Percentiles rank a stretch among this genome's conserved stretches.
phyloP scores from a whole-genome alignment of 2,797 vertebrate species.

The Meda fulgida region DNA sequence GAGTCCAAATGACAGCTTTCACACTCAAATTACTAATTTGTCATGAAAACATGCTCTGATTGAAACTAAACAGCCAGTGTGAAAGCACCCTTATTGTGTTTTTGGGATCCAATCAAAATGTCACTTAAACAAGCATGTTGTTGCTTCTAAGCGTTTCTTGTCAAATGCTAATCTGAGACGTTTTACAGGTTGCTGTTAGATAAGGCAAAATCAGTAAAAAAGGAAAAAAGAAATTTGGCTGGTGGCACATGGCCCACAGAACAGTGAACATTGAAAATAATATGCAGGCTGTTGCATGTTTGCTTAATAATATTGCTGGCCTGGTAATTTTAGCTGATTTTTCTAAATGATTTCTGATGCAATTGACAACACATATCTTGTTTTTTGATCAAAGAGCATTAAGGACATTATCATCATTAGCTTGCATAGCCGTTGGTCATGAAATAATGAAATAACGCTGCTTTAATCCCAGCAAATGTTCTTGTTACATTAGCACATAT shows the following conservation, averaged over 20 bases:
- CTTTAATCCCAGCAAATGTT: conserved; percentile 23
- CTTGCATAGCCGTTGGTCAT: background rate
- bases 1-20: background rate
- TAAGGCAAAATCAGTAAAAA: background rate
- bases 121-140: background rate
- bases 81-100: too few species aligned
- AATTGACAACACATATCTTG: conserved; percentile 1
- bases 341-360: background rate
- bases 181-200: background rate
- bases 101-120: background rate
- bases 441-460: background rate
- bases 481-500: conserved; percentile 22
- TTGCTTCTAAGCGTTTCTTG: background rate
- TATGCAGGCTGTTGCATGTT: background rate
- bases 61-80: too few species aligned
- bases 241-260: background rate
- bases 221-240: too few species aligned
- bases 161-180: background rate
- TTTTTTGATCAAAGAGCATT: conserved; percentile 46
- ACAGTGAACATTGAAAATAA: background rate
- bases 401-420: conserved; percentile 1
- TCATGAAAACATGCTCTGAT: too few species aligned
- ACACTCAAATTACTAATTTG: background rate
- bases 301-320: background rate
- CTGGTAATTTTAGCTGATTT: conserved; percentile 6